Percentiles rank a stretch among this genome's conserved stretches.
These are phyloP conservation scores for Phasia obesa DNA, from an alignment of 2,888 invertebrate species.

Conservation along the genomic window DNA sequence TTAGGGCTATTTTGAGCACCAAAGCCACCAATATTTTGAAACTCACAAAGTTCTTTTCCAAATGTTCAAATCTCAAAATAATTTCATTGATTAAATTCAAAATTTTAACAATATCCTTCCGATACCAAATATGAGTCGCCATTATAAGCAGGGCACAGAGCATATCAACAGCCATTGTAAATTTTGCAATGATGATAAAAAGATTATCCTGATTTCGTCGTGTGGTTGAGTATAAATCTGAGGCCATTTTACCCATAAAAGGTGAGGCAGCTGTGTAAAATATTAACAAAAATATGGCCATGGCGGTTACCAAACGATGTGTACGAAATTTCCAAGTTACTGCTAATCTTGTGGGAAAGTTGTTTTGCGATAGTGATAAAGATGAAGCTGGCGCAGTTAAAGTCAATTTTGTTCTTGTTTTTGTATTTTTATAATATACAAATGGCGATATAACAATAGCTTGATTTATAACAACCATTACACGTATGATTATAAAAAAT, in stretches of 20 bases:
- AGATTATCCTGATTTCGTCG: slow-evolving; percentile 47
- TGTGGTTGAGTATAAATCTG: slow-evolving; percentile 34
- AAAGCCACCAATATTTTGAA: slow-evolving; percentile 72
- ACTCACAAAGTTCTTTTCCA: slow-evolving; percentile 56
- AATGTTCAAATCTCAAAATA: slow-evolving; percentile 16
- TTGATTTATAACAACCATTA: slow-evolving; percentile 74
- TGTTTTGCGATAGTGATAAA: background rate
- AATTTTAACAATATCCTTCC: slow-evolving; percentile 42
- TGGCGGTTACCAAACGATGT: slow-evolving; percentile 35
- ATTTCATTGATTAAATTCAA: slow-evolving; percentile 55
- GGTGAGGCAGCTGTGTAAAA: slow-evolving; percentile 18
- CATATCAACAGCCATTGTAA: slow-evolving; percentile 54
- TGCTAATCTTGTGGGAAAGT: background rate
- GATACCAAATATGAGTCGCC: slow-evolving; percentile 60
- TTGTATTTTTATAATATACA: slow-evolving; percentile 25
- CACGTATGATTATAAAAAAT: slow-evolving; percentile 73
- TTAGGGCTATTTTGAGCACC: slow-evolving; percentile 75
- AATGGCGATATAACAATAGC: slow-evolving; percentile 75
- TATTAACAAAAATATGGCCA: slow-evolving; percentile 28
- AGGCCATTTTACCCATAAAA: slow-evolving; percentile 22
- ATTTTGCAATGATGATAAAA: slow-evolving; percentile 56
- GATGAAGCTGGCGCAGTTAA: background rate
- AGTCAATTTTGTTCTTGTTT: background rate
- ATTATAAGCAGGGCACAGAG: slow-evolving; percentile 58
- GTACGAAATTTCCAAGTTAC: slow-evolving; percentile 55